A percentile compares a stretch with the other conserved stretches of the same genome.
phyloP scores from a whole-genome alignment of 1,140 invertebrate genomes.

The Lordiphosa mommai region DNA sequence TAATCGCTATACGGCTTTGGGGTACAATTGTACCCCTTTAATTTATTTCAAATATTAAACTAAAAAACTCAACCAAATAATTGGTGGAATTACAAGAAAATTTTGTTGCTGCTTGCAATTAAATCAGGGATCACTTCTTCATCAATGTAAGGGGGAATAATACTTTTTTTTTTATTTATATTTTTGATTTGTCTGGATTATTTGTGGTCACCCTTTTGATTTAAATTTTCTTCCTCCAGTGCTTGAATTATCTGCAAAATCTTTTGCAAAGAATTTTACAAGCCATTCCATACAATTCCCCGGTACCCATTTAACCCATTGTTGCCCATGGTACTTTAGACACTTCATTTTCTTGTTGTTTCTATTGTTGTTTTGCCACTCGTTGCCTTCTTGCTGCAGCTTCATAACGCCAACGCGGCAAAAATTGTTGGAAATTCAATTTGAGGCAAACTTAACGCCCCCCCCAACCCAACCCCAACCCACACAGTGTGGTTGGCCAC shows the following conservation, averaged over 20 bases:
- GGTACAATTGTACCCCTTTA: too few relatives aligned
- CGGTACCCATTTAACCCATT: conserved; percentile 24
- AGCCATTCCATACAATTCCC: not conserved
- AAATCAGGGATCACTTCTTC: too few relatives aligned
- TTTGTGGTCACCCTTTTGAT: too few relatives aligned
- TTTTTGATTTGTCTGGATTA: too few relatives aligned
- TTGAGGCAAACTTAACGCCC: conserved; percentile 53
- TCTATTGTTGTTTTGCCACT: conserved; percentile 18
- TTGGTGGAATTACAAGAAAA: too few relatives aligned
- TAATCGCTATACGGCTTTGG: too few relatives aligned
- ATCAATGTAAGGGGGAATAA: too few relatives aligned
- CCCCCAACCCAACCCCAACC: conserved; percentile 15
- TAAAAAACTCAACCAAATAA: too few relatives aligned
- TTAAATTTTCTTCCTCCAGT: too few relatives aligned
- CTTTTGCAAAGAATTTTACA: not conserved
- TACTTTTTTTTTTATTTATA: too few relatives aligned
- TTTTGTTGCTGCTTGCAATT: too few relatives aligned
- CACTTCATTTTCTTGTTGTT: conserved; percentile 30
- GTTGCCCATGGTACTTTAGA: conserved; percentile 28
- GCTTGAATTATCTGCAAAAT: not conserved
- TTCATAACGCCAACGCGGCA: conserved; percentile 44
- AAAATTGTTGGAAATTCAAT: conserved; percentile 73
- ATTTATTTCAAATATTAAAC: too few relatives aligned
- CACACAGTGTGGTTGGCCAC: conserved; percentile 14
- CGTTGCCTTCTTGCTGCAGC: not conserved